Conservation (phyloP, 1,140 invertebrate genomes). For the Camponotus vicinus region DNA sequence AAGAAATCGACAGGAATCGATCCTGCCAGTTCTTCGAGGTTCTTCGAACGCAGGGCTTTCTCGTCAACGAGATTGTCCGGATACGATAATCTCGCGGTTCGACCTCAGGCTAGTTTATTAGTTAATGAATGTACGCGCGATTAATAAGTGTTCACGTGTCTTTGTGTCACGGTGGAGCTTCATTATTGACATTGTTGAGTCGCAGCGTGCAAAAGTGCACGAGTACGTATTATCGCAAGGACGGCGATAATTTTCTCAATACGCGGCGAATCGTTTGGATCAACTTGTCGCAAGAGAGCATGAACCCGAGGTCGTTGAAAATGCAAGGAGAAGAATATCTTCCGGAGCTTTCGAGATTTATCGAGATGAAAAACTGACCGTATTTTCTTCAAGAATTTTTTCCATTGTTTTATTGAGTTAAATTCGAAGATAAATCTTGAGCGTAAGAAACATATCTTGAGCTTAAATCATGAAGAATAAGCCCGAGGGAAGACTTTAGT, state of each 20-base stretch:
- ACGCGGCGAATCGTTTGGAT: constrained; percentile 43
- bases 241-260: constrained; percentile 73
- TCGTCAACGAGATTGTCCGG: constrained; percentile 66
- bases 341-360: neutral
- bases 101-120: constrained; percentile 74
- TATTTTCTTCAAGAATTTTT: neutral
- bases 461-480: neutral
- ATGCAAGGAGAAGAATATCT: neutral
- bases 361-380: neutral
- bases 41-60: constrained; percentile 55
- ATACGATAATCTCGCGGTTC: constrained; percentile 69
- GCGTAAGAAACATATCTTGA: neutral
- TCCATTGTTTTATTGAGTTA: neutral
- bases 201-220: constrained; percentile 69
- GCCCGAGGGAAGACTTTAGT: neutral
- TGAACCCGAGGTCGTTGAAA: constrained; percentile 42
- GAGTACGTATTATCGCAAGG: constrained; percentile 59
- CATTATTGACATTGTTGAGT: constrained; percentile 71
- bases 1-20: constrained; percentile 35
- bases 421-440: neutral
- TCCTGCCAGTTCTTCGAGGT: neutral
- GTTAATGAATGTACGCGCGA: constrained; percentile 76
- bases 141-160: constrained; percentile 83
- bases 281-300: neutral
- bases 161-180: constrained; percentile 78